Conservation (phyloP, 2,888 invertebrate species). For the Malthinus flaveolus region DNA sequence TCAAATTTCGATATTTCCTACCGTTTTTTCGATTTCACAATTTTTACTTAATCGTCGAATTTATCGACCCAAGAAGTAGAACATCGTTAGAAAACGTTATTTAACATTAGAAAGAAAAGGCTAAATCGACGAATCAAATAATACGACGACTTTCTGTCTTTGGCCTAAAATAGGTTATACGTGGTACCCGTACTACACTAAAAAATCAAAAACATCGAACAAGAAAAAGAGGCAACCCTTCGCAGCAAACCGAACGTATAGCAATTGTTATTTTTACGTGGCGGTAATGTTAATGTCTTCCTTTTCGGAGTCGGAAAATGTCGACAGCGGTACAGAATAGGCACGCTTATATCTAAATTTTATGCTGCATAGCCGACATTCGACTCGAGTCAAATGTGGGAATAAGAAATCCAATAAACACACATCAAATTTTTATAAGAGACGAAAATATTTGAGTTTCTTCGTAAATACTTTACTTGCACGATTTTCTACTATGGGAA, state of each 20-base stretch:
- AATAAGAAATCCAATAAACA: slow-evolving; percentile 25
- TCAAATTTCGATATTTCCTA: too few species aligned
- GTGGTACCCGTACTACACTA: slow-evolving; percentile 21
- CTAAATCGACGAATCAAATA: slow-evolving; percentile 17
- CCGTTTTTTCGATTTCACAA: too few species aligned
- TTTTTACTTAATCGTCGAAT: too few species aligned
- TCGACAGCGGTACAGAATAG: slow-evolving; percentile 22
- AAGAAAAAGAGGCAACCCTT: slow-evolving; percentile 29
- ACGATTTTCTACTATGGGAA: not conserved
- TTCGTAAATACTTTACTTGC: too few species aligned
- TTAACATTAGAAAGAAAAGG: slow-evolving; percentile 11
- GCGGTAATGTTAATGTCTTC: slow-evolving; percentile 31
- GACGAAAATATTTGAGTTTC: too few species aligned
- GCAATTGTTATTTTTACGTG: slow-evolving; percentile 41
- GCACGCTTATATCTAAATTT: slow-evolving; percentile 26
- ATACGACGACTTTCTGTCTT: slow-evolving; percentile 28
- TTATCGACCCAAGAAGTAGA: too few species aligned
- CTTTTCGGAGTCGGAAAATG: slow-evolving; percentile 24
- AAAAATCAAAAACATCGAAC: slow-evolving; percentile 27
- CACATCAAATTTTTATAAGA: slow-evolving; percentile 6
- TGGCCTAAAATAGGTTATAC: slow-evolving; percentile 27
- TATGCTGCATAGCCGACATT: slow-evolving; percentile 21
- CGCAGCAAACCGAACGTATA: slow-evolving; percentile 34
- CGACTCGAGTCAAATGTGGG: slow-evolving; percentile 14
- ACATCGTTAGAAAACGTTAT: too few species aligned